phyloP scores from a whole-genome alignment of 2,113 vertebrate species.

The Merops nubicus region DNA sequence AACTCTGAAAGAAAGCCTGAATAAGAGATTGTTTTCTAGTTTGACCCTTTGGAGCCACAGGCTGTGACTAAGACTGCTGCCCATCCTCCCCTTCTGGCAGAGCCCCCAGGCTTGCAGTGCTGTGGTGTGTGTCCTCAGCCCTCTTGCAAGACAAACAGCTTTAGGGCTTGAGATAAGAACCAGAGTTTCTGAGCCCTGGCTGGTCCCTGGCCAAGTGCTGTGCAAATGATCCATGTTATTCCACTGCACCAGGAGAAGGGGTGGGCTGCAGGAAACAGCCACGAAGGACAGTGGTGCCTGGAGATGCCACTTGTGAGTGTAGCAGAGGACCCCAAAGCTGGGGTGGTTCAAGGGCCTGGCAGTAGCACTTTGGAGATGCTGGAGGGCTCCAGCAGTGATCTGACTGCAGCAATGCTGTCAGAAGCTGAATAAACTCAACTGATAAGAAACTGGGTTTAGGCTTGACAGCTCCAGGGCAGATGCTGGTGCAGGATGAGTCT shows the following conservation, averaged over 20 bases:
- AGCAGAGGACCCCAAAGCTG: not conserved
- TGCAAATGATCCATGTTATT: not conserved
- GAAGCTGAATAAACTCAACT: not conserved
- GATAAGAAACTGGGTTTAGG: not conserved
- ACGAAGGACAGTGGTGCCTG: not conserved
- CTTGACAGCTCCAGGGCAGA: conserved; percentile 28
- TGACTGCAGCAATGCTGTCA: conserved; percentile 14
- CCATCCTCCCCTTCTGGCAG: not conserved
- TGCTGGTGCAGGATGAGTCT: conserved; percentile 8
- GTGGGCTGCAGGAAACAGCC: not conserved
- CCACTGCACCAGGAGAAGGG: not conserved
- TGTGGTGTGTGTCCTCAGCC: not conserved
- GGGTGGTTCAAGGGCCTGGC: not conserved
- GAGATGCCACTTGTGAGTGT: not conserved
- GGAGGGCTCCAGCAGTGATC: not conserved
- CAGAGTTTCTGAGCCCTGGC: not conserved
- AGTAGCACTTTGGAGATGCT: not conserved
- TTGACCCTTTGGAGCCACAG: not conserved
- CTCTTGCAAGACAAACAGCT: not conserved
- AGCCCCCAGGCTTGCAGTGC: not conserved
- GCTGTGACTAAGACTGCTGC: not conserved
- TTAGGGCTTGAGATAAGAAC: not conserved
- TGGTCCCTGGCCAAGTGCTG: not conserved
- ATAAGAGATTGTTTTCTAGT: not conserved
- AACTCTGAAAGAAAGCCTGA: not conserved